Percentiles rank a stretch among this genome's conserved stretches.
phyloP scores from a whole-genome alignment of 2,888 invertebrate genomes.

The Agrotis clavis region DNA sequence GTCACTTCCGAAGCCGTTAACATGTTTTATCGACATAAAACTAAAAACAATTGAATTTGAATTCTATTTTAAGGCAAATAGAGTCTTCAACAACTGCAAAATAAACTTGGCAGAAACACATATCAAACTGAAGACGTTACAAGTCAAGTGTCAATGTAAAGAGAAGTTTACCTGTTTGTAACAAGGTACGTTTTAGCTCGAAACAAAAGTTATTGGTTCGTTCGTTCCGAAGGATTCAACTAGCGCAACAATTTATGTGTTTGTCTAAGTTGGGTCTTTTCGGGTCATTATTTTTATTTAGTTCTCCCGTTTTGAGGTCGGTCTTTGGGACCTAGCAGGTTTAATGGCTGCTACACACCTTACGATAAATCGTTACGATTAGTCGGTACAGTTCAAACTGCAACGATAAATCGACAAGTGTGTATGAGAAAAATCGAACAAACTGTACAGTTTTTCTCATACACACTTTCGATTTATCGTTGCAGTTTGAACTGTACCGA shows the following conservation, averaged over 20 bases:
- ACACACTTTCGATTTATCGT: too few species aligned
- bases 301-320: conserved; percentile 64
- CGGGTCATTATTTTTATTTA: conserved; percentile 81
- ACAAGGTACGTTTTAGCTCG: conserved; percentile 64
- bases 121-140: conserved; percentile 66
- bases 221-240: conserved; percentile 76
- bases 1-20: conserved; percentile 77
- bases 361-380: too few species aligned
- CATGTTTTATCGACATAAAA: conserved; percentile 57
- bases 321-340: conserved; percentile 46
- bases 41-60: conserved; percentile 46
- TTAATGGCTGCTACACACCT: too few species aligned
- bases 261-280: conserved; percentile 82
- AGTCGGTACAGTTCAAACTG: too few species aligned
- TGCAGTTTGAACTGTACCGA: too few species aligned
- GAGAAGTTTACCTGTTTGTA: conserved; percentile 54
- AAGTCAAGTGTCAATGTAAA: conserved; percentile 36
- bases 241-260: conserved; percentile 85
- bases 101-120: conserved; percentile 39
- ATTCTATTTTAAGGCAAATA: conserved; percentile 59
- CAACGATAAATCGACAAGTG: too few species aligned
- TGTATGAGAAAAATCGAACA: too few species aligned
- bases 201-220: conserved; percentile 72
- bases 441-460: too few species aligned
- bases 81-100: conserved; percentile 51